Conservation (phyloP, 1,140 invertebrate species). For the Harpegnathos saltator region DNA sequence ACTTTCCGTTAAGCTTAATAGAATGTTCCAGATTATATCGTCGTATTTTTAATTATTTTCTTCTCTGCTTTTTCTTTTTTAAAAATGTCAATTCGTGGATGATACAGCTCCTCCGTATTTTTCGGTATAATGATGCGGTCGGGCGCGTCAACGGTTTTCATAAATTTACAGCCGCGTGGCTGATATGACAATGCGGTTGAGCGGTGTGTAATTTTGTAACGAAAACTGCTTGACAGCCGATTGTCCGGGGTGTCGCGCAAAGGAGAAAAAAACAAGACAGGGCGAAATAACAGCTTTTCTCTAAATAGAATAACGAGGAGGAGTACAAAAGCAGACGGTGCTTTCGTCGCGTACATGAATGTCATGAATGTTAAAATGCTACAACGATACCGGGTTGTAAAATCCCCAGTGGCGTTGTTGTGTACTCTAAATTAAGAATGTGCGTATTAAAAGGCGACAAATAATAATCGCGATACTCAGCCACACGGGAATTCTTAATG, state of each 20-base stretch:
- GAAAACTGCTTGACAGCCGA: neutral
- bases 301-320: neutral
- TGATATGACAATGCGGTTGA: neutral
- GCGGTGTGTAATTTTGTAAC: neutral
- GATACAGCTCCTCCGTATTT: neutral
- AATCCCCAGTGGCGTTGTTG: neutral
- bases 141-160: neutral
- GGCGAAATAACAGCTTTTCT: neutral
- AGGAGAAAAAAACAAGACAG: too few relatives aligned
- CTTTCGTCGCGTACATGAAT: neutral
- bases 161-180: neutral
- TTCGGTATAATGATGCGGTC: neutral
- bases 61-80: neutral
- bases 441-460: neutral
- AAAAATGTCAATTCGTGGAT: constrained; percentile 1
- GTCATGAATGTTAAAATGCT: neutral
- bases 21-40: too few relatives aligned
- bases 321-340: neutral
- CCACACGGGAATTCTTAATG: neutral
- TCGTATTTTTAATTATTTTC: too few relatives aligned
- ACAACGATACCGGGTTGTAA: neutral
- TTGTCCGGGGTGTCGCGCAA: neutral
- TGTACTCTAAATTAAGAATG: neutral
- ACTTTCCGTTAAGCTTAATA: too few relatives aligned
- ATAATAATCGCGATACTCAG: neutral